Base-by-base conservation (phyloP, 2,888 invertebrate genomes). In the Cataglyphis altisquamis region DNA sequence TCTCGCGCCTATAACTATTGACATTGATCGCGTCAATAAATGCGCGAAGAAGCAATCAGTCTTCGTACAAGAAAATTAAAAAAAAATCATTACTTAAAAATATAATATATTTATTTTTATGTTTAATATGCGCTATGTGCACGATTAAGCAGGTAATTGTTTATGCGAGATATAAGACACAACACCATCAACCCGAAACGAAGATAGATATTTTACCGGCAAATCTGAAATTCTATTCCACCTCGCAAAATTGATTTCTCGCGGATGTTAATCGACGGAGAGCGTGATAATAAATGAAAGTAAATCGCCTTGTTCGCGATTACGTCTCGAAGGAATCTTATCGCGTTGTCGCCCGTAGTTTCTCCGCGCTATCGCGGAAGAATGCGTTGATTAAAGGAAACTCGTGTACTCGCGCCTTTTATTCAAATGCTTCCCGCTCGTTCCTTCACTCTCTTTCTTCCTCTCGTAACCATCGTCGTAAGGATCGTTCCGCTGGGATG, bases 391-490 rank as follows among this genome's bases (percentile, higher is more conserved):
- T 91, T 90, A 91, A 90, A 90, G 90, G 86, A 91, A 91, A 90
- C 91, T 87, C 87, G 87, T 90, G 89, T 91, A 91, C 89, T 91
- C 86, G 90, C 91, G 90, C 91, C 89, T 90, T 90, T 91, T 90
- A 90, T 90, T 91, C 87, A 87, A 90, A 90, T 89, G 66, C 72
- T 45, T 72, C 63, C 63, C 41, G 70, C 41, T n/a, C 52, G 36
- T 66, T 29, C 10, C 29, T 67, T 66, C 73, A 3, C 57, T 12
- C 62, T 32, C 21, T n/a, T 39, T 57, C 55, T 45, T 63, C 45
- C 66, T 55, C 48, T 57, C 29, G 39, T 32, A 41, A 52, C 60
- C 68, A 55, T 41, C 55, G 64, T 29, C 66, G 77, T 52, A 84
- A 82, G 83, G 77, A 89, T 86, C 89, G 83, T 83, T 85, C 85